These are phyloP conservation scores for Sakesphorus luctuosus DNA, from an alignment of 2,113 vertebrate genomes.

Conservation along the genomic window DNA sequence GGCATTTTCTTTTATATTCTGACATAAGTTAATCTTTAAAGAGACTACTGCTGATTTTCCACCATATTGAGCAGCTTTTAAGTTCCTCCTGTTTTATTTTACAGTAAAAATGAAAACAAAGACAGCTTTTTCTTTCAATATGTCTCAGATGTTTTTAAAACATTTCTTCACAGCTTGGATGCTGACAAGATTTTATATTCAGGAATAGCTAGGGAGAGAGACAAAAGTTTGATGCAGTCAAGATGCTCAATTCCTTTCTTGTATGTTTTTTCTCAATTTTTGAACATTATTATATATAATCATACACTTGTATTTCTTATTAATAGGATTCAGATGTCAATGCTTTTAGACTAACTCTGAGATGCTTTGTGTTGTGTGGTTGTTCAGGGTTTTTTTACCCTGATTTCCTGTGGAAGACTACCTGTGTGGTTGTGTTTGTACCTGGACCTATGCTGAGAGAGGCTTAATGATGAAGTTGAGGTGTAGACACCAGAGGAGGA, in stretches of 20 bases:
- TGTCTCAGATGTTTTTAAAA: neutral
- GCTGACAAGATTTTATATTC: neutral
- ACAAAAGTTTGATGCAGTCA: neutral
- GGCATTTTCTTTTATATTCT: neutral
- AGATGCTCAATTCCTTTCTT: neutral
- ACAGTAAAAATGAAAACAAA: neutral
- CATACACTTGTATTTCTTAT: neutral
- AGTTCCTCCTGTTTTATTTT: neutral
- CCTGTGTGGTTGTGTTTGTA: neutral
- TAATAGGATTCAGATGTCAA: neutral
- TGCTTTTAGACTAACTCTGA: neutral
- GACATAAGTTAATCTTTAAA: neutral
- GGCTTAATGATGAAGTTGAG: neutral
- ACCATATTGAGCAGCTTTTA: neutral
- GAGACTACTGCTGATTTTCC: neutral
- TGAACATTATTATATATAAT: neutral
- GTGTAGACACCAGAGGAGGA: neutral
- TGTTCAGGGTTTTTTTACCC: neutral
- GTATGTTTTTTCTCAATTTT: neutral
- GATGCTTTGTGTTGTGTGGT: neutral
- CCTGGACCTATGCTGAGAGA: neutral
- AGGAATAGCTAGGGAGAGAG: neutral
- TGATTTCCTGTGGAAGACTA: neutral
- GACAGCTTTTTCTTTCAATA: neutral
- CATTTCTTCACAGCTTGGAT: neutral